Base-by-base conservation (phyloP, 2,113 vertebrate genomes). In the Ophthalmolycus amberensis region DNA sequence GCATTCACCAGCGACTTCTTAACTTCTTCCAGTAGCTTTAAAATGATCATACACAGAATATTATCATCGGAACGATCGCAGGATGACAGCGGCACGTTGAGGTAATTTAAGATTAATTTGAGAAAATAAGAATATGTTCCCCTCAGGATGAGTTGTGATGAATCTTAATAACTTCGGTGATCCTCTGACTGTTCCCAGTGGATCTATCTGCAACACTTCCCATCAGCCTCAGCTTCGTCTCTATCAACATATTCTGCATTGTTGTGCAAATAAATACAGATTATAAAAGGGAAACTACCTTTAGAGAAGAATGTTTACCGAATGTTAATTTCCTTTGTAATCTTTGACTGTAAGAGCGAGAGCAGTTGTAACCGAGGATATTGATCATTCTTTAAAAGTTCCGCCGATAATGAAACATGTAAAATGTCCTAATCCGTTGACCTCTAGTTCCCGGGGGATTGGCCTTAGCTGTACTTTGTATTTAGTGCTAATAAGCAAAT, bases 281-380 rank as follows among this genome's bases (percentile, higher is more conserved):
- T 52, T 22, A 52, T 22, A 22, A 52, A 52, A 52, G 97, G 97
- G 96, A 98, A 90, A 96, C 93, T 96, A 96, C 97, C 97, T 98
- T 94, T 97, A 97, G 96, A 96, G 95, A 96, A 97, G 96, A 97
- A 97, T 97, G 97, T 97, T 97, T 98, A 98, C 96, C 97, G 96
- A 98, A 98, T 97, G 96, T 98, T 97, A 77, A 93, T 97, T 96
- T 91, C 92, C 91, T 92, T 50, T 50, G 7, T 50, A 8, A 50
- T 20, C 22, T 7, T 50, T 20, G 1, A 50, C 48, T 22, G 48
- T 50, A 6, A 50, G 15, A 95, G 92, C 94, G 94, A 96, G 94
- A 95, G 96, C 95, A 38, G 95, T 95, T 96, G 95, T 97, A 97
- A 97, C 95, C 96, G 95, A 97, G 96, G 96, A 96, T 97, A 96